phyloP scores from a whole-genome alignment of 2,888 invertebrate genomes.

The Cactoblastis cactorum region DNA sequence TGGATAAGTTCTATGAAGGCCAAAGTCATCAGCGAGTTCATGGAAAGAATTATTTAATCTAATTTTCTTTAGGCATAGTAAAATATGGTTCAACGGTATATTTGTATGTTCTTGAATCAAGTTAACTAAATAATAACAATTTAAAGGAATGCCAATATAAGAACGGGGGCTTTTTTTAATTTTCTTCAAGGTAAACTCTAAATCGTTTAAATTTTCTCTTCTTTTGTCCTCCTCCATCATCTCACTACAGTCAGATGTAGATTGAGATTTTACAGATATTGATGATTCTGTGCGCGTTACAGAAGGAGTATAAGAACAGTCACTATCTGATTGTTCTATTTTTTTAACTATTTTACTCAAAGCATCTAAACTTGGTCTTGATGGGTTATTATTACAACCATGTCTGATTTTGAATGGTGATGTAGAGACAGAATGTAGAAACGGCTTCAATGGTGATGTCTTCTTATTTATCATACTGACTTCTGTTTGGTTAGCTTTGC shows the following conservation, averaged over 20 bases:
- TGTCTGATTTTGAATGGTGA: constrained; percentile 17
- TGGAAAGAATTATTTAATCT: too few species aligned
- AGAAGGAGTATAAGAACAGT: constrained; percentile 19
- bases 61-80: too few species aligned
- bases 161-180: too few species aligned
- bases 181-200: too few species aligned
- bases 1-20: too few species aligned
- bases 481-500: constrained; percentile 18
- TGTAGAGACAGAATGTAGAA: constrained; percentile 11
- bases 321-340: constrained; percentile 16
- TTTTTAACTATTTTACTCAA: constrained; percentile 1
- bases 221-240: constrained; percentile 22
- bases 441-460: constrained; percentile 18
- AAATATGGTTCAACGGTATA: too few species aligned
- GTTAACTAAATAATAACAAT: too few species aligned
- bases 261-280: constrained; percentile 18
- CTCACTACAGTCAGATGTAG: constrained; percentile 24
- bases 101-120: too few species aligned
- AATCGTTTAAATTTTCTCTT: constrained; percentile 6
- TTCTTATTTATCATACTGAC: constrained; percentile 14
- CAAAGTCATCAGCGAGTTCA: too few species aligned
- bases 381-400: neutral
- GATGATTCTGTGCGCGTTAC: constrained; percentile 15
- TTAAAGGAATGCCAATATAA: too few species aligned
- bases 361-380: neutral